These are phyloP conservation scores for Engystomops pustulosus DNA, from an alignment of 2,113 vertebrate genomes.

Conservation along the genomic window DNA sequence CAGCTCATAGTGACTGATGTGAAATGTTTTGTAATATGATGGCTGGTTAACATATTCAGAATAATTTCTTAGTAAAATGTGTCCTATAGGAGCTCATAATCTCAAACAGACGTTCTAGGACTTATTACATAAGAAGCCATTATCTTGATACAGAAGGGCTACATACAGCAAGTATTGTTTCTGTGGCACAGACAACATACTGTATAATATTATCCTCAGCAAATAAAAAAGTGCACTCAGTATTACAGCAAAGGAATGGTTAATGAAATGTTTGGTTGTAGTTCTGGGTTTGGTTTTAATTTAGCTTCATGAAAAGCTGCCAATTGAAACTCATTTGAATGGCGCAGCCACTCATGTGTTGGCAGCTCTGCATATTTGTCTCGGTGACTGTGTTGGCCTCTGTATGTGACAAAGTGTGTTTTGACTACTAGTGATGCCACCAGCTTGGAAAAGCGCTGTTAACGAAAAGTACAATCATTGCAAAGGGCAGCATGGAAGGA, in stretches of 20 bases:
- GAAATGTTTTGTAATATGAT: too few species aligned
- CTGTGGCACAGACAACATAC: background rate
- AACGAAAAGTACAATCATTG: background rate
- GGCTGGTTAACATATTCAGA: too few species aligned
- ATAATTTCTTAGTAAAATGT: too few species aligned
- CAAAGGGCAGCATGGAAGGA: background rate
- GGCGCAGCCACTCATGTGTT: conserved; percentile 51
- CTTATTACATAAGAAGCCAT: too few species aligned
- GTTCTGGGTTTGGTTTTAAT: conserved; percentile 58
- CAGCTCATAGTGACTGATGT: too few species aligned
- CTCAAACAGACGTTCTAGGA: too few species aligned
- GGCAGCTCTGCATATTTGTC: conserved; percentile 56
- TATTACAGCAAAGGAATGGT: background rate
- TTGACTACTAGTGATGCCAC: conserved; percentile 54
- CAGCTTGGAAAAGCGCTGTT: conserved; percentile 36
- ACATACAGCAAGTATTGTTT: too few species aligned
- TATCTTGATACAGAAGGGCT: background rate
- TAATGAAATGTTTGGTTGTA: conserved; percentile 45
- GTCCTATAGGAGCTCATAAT: too few species aligned
- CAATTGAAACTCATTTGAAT: conserved; percentile 58
- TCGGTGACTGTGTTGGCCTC: conserved; percentile 53
- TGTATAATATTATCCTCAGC: background rate
- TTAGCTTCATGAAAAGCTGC: conserved; percentile 57
- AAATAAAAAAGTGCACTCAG: background rate
- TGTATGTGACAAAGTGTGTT: conserved; percentile 58